Conservation (phyloP, 2,797 vertebrate genomes). For the Lepilemur septentrionalis region DNA sequence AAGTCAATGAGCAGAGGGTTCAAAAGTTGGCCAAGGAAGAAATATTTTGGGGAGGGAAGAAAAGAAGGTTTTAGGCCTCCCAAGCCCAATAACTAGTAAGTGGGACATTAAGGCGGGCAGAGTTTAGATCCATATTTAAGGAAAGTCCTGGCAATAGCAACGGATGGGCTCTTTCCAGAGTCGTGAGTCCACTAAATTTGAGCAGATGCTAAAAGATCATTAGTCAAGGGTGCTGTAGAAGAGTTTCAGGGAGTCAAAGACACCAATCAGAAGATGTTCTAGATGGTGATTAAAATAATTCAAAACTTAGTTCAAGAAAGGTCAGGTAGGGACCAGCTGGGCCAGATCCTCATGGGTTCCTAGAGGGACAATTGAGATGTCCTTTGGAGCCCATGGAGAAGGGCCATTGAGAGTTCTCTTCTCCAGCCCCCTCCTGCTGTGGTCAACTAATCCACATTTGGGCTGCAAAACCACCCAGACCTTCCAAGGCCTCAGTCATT, state of each 20-base stretch:
- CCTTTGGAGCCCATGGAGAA: fast-evolving
- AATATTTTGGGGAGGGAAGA: neutral
- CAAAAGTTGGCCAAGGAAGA: neutral
- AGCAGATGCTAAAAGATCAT: neutral
- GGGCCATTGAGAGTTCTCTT: neutral
- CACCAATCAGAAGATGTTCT: neutral
- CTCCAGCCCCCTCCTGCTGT: neutral
- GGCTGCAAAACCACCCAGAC: neutral
- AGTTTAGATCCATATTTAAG: neutral
- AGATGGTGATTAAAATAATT: neutral
- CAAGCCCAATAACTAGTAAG: neutral
- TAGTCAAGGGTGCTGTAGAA: neutral
- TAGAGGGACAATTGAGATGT: neutral
- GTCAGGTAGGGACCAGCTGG: neutral
- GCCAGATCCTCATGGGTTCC: neutral
- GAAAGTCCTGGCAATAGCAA: neutral
- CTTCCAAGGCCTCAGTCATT: neutral
- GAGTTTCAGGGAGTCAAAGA: neutral
- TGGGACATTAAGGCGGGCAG: neutral
- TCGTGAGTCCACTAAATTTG: neutral
- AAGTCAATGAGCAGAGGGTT: neutral
- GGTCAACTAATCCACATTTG: neutral
- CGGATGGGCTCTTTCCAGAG: neutral
- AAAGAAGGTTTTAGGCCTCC: neutral
- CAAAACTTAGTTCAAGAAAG: neutral